Conservation (phyloP, 2,888 invertebrate species). For the Hydraecia micacea region DNA sequence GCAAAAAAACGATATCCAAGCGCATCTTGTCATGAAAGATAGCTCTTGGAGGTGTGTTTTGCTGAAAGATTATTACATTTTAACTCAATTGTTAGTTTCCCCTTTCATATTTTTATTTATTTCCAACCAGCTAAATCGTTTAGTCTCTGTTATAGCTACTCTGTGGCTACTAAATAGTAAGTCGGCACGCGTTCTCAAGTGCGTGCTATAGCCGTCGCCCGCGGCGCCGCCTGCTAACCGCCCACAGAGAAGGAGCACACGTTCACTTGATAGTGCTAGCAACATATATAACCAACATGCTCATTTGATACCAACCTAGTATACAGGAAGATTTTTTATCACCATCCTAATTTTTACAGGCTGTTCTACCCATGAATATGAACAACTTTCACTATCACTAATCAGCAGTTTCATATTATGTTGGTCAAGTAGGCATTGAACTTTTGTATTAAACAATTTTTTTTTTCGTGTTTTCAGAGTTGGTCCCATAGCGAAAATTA, state of each 20-base stretch:
- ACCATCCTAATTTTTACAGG: too few species aligned
- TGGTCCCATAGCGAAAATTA: too few species aligned
- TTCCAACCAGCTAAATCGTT: background rate
- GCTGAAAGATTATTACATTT: background rate
- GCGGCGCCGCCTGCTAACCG: conserved; percentile 68
- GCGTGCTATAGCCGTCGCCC: conserved; percentile 66
- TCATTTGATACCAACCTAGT: background rate
- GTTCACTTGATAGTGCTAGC: conserved; percentile 5
- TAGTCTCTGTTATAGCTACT: conserved; percentile 37
- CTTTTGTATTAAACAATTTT: too few species aligned
- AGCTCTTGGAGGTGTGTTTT: background rate
- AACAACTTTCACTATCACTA: too few species aligned
- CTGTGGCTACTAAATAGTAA: conserved; percentile 69
- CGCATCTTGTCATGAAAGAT: background rate
- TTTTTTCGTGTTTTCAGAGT: too few species aligned
- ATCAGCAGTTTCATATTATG: too few species aligned
- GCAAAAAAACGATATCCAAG: background rate
- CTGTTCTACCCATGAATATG: too few species aligned
- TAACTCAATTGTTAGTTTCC: background rate
- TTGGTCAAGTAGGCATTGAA: too few species aligned
- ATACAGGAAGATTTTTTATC: too few species aligned
- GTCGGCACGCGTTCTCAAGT: conserved; percentile 69
- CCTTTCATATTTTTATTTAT: background rate
- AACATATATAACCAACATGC: background rate
- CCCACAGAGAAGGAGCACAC: conserved; percentile 10